These are phyloP conservation scores for Scolopax bukidnonensis DNA, from an alignment of 2,797 vertebrate genomes.

Conservation along the genomic window DNA sequence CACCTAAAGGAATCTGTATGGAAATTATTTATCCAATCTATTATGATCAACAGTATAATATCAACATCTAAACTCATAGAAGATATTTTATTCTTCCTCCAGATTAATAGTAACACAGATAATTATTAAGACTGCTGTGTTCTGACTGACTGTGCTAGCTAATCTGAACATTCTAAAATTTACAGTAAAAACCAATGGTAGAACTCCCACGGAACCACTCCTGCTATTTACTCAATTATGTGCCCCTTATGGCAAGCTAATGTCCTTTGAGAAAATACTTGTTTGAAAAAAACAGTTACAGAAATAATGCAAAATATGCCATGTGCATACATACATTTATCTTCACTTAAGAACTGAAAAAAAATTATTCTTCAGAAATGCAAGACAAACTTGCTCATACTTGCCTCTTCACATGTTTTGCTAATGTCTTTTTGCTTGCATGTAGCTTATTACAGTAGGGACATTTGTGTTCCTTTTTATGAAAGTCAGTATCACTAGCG, in stretches of 20 bases:
- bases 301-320: not conserved
- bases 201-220: not conserved
- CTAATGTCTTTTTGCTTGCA: conserved; percentile 95
- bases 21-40: not conserved
- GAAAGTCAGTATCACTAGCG: conserved; percentile 83
- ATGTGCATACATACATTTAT: not conserved
- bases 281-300: not conserved
- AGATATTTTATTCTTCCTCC: not conserved
- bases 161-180: not conserved
- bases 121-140: not conserved
- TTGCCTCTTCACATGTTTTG: conserved; percentile 93
- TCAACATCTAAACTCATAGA: not conserved
- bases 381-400: conserved; percentile 9
- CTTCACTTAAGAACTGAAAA: not conserved
- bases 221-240: not conserved
- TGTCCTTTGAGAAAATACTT: not conserved
- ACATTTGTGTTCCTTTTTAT: conserved; percentile 96
- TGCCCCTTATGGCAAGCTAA: not conserved
- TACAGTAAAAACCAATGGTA: not conserved
- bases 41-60: not conserved
- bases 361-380: not conserved
- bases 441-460: conserved; percentile 95
- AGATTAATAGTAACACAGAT: not conserved
- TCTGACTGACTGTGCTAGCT: not conserved
- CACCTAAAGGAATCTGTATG: not conserved